Percentiles rank a stretch among this genome's conserved stretches.
Evolutionary conservation across 2,113 vertebrate species (phyloP).

Genomic region (Cariama cristata): DNA sequence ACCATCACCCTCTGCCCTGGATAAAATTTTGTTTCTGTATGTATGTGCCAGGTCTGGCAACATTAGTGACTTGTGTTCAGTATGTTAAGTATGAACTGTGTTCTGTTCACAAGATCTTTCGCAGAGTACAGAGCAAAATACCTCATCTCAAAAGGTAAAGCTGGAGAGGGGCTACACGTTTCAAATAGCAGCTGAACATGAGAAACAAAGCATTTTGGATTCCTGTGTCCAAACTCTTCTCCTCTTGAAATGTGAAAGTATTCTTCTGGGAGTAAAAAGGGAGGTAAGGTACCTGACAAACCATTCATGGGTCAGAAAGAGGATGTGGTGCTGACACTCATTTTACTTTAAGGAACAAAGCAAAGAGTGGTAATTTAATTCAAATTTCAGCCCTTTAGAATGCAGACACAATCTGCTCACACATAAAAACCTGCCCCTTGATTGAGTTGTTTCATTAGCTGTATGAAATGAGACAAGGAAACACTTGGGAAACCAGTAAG

Average conservation of each 20-base stretch:
- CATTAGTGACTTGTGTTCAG: neutral
- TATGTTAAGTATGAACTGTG: neutral
- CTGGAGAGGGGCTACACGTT: neutral
- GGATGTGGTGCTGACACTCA: neutral
- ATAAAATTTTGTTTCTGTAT: neutral
- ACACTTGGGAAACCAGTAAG: constrained; percentile 70
- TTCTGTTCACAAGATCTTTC: neutral
- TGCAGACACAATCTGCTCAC: constrained; percentile 42
- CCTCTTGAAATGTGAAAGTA: neutral
- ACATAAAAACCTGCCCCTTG: constrained; percentile 46
- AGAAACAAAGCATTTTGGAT: neutral
- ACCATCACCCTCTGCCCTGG: neutral
- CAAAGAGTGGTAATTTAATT: neutral
- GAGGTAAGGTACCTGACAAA: neutral
- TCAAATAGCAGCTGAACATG: neutral
- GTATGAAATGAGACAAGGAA: constrained; percentile 75
- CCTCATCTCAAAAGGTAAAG: neutral
- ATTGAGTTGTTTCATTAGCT: constrained; percentile 81
- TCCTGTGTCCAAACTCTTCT: neutral
- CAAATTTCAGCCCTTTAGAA: constrained; percentile 5
- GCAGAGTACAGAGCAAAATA: neutral
- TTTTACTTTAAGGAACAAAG: neutral
- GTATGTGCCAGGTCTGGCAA: neutral
- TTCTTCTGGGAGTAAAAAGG: neutral
- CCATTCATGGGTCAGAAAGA: neutral